These are phyloP conservation scores for Pediacus dermestoides DNA, from an alignment of 2,888 invertebrate species.

Conservation along the genomic window DNA sequence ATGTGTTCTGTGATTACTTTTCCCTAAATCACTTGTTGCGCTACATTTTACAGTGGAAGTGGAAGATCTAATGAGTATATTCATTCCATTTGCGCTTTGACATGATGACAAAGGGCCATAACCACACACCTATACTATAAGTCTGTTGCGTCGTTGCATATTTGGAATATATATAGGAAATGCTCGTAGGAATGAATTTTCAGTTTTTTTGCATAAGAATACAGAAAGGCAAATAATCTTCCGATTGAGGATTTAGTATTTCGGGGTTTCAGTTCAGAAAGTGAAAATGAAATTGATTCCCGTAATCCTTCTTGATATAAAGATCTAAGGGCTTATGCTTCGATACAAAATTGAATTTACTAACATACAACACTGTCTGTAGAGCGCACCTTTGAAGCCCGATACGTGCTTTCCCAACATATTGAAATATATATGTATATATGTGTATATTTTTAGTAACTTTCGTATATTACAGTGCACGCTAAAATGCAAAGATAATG, in stretches of 20 bases:
- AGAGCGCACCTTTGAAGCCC: conserved; percentile 17
- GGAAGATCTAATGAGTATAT: no score
- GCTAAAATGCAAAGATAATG: no score
- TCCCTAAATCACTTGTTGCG: no score
- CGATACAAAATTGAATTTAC: conserved; percentile 32
- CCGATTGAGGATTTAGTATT: conserved; percentile 26
- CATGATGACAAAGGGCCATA: no score
- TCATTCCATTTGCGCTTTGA: no score
- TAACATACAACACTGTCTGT: conserved; percentile 21
- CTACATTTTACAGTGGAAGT: no score
- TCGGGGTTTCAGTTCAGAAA: conserved; percentile 26
- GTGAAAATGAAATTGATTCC: conserved; percentile 35
- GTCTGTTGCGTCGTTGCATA: no score
- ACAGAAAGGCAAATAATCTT: conserved; percentile 27
- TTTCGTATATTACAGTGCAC: no score
- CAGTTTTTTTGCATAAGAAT: conserved; percentile 19
- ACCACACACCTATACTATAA: no score
- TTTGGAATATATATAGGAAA: background rate
- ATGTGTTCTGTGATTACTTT: no score
- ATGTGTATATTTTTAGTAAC: no score
- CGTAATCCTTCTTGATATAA: conserved; percentile 31
- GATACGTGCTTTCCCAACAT: conserved; percentile 15
- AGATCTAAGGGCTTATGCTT: conserved; percentile 30
- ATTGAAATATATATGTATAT: conserved; percentile 15
- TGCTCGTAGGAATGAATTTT: background rate